Conservation (phyloP, 2,797 vertebrate genomes). For the Pogoniulus pusillus region DNA sequence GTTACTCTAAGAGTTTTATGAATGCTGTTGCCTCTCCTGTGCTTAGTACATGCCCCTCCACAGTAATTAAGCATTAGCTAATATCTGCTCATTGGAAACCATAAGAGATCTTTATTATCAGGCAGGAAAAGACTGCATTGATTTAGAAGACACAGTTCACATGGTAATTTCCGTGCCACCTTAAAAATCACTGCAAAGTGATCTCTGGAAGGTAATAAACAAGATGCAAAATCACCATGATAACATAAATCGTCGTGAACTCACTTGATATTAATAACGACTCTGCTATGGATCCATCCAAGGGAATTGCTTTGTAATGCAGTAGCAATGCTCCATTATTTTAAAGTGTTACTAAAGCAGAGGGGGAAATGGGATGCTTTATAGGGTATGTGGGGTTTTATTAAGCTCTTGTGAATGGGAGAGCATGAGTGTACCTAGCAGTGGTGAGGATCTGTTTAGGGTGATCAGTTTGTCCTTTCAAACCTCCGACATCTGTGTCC, state of each 20-base stretch:
- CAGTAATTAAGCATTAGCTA: slow-evolving; percentile 64
- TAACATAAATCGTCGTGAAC: slow-evolving; percentile 45
- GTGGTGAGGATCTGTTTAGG: background rate
- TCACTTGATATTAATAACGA: slow-evolving; percentile 44
- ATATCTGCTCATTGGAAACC: slow-evolving; percentile 49
- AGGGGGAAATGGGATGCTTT: slow-evolving; percentile 7
- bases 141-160: slow-evolving; percentile 61
- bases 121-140: slow-evolving; percentile 54
- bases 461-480: background rate
- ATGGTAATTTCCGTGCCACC: slow-evolving; percentile 52
- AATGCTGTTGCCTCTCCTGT: slow-evolving; percentile 42
- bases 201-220: slow-evolving; percentile 69
- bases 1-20: slow-evolving; percentile 4
- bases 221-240: slow-evolving; percentile 68
- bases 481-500: background rate
- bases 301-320: slow-evolving; percentile 43
- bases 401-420: background rate
- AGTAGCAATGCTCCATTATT: slow-evolving; percentile 45
- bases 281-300: slow-evolving; percentile 1
- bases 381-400: background rate
- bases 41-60: slow-evolving; percentile 6
- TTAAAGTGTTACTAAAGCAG: slow-evolving; percentile 46
- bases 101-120: slow-evolving; percentile 39
- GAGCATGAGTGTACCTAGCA: background rate
- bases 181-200: slow-evolving; percentile 63